Evolutionary conservation across 2,113 vertebrate species (phyloP).

Genomic region (Pristiophorus japonicus): DNA sequence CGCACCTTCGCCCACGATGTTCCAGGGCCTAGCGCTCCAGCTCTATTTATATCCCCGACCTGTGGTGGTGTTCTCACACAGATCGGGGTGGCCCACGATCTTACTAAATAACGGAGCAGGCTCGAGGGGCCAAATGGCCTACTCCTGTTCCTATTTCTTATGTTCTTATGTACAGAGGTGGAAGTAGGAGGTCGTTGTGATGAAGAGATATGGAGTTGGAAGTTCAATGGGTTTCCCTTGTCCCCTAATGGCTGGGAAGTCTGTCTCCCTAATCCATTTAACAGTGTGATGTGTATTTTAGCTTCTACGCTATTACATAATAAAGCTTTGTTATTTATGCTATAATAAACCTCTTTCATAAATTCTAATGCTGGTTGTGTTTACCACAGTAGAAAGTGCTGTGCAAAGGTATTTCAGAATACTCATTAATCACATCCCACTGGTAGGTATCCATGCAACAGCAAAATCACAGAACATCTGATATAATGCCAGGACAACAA

Average conservation of each 20-base stretch:
- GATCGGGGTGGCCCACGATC: too few species aligned
- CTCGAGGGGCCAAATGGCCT: neutral
- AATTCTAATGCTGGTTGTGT: constrained; percentile 20
- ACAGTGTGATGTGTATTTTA: neutral
- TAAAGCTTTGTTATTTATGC: neutral
- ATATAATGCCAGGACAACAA: constrained; percentile 7
- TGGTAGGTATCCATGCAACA: neutral
- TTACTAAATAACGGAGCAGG: neutral
- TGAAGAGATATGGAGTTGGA: too few species aligned
- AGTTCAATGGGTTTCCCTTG: neutral
- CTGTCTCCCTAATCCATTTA: neutral
- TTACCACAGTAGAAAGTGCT: constrained; percentile 10
- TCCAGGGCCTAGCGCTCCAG: too few species aligned
- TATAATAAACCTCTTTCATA: neutral
- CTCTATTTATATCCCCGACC: too few species aligned
- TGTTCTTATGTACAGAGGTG: too few species aligned
- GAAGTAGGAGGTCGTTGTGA: neutral
- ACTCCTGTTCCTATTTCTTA: neutral
- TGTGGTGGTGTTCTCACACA: too few species aligned
- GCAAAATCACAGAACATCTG: neutral
- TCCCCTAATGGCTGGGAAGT: neutral
- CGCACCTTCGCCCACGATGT: too few species aligned
- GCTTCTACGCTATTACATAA: neutral
- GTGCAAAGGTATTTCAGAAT: neutral
- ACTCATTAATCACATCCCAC: constrained; percentile 27